Conservation (phyloP, 1,140 invertebrate species). For the Cataglyphis hispanica region DNA sequence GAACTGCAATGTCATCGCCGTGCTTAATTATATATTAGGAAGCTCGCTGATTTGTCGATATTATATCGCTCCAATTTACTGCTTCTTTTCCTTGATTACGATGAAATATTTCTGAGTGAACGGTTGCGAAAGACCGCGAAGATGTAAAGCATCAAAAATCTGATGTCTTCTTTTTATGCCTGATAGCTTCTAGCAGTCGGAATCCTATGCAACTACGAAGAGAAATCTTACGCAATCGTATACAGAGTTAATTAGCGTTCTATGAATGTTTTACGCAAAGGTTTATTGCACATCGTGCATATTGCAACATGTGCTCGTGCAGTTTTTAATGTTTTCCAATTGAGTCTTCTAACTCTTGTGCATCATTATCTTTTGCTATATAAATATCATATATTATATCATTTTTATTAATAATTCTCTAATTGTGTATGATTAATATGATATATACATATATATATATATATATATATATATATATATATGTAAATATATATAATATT, state of each 20-base stretch:
- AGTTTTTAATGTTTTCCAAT: slow-evolving; percentile 8
- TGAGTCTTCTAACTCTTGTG: not conserved
- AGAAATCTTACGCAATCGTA: slow-evolving; percentile 36
- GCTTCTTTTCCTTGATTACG: not conserved
- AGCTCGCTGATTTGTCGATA: not conserved
- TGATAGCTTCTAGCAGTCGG: not conserved
- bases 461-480: not conserved
- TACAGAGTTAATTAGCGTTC: not conserved
- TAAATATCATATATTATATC: not conserved
- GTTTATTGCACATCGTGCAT: not conserved
- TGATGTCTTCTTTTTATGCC: not conserved
- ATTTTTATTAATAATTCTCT: not conserved
- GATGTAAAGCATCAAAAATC: slow-evolving; percentile 10
- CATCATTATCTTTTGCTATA: not conserved
- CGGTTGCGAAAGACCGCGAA: not conserved
- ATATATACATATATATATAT: not conserved
- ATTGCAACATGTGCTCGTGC: not conserved
- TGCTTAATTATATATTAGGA: not conserved
- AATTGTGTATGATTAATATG: not conserved
- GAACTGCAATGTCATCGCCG: slow-evolving; percentile 48
- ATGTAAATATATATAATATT: slow-evolving; percentile 3
- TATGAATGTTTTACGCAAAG: not conserved
- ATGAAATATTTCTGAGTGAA: too few species aligned
- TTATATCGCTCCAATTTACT: not conserved
- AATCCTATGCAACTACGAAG: not conserved